phyloP scores from a whole-genome alignment of 1,140 invertebrate species.

The Drosophila orosa region DNA sequence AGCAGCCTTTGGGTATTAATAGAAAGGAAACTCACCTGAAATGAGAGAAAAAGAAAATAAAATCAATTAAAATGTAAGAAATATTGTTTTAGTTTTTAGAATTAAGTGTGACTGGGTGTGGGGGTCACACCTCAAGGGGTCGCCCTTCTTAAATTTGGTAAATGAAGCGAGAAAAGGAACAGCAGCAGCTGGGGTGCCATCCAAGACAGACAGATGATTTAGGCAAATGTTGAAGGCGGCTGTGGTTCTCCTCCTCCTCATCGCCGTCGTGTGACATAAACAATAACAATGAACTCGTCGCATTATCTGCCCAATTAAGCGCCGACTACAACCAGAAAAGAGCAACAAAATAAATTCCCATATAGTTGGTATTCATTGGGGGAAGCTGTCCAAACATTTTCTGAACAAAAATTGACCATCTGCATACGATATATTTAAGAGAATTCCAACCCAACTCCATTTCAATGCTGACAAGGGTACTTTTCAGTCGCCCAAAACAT shows the following conservation, averaged over 20 bases:
- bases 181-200: conserved; percentile 4
- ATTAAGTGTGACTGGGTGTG: conserved; percentile 1
- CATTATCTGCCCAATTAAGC: conserved; percentile 44
- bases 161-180: not conserved
- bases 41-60: conserved; percentile 11
- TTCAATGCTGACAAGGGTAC: conserved; percentile 40
- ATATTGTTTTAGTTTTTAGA: conserved; percentile 3
- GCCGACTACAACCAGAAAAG: not conserved
- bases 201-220: conserved; percentile 20
- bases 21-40: conserved; percentile 24
- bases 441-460: conserved; percentile 7
- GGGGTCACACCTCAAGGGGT: not conserved
- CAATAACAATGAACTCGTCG: conserved; percentile 49
- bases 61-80: conserved; percentile 17
- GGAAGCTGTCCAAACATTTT: conserved; percentile 38
- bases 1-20: not conserved
- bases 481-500: conserved; percentile 5
- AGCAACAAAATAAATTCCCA: conserved; percentile 1
- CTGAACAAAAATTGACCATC: conserved; percentile 35
- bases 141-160: not conserved
- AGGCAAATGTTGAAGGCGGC: conserved; percentile 16
- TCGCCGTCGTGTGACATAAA: conserved; percentile 27
- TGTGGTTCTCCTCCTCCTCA: not conserved
- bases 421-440: conserved; percentile 30
- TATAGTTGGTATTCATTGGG: not conserved